Evolutionary conservation across 2,797 vertebrate genomes (phyloP), one percentile per base, ranked within the genome.

Genomic region (Psittacula echo): DNA sequence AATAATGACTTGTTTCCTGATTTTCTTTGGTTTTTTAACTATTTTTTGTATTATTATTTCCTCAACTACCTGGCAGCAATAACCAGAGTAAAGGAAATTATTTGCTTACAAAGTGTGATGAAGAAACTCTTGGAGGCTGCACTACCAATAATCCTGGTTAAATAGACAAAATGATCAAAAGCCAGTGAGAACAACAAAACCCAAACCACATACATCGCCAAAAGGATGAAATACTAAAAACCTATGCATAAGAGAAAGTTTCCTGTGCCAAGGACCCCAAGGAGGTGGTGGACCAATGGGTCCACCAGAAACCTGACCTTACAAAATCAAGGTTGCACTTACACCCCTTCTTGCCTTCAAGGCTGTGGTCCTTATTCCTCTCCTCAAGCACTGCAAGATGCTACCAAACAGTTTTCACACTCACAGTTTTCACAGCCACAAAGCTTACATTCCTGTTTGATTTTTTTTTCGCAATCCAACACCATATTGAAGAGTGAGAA

Each of bases 151-250:
- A 54, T 17, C 4, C 15, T 27, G 10, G 50, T 47, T 73, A 54
- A 54, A 42, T 0, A 74, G 39, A 56, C 6, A 82, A 88, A 75
- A 56, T 23, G 65, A 83, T 30, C 10, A 72, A 39, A 48, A 81
- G 19, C 0, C 5, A 39, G 30, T 18, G 47, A 76, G 16, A 7
- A 64, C 17, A 44, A 0, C 34, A 60, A 93, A 90, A 62, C 6
- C 26, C 22, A 73, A 82, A 48, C 4, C 1, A 6, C 27, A 60
- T 5, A 9, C 13, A 48, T 8, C 2, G 17, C 4, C 8, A 2
- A 34, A 62, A 51, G 44, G n/a, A 78, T 1, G 1, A 65, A 79
- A 51, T 21, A 89, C 42, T 42, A 29, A 89, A 76, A 80, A 20
- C 3, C 16, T 18, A 22, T 1, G 4, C 9, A 19, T 6, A 54